phyloP scores from a whole-genome alignment of 2,888 invertebrate species.

The Synanthedon andrenaeformis region DNA sequence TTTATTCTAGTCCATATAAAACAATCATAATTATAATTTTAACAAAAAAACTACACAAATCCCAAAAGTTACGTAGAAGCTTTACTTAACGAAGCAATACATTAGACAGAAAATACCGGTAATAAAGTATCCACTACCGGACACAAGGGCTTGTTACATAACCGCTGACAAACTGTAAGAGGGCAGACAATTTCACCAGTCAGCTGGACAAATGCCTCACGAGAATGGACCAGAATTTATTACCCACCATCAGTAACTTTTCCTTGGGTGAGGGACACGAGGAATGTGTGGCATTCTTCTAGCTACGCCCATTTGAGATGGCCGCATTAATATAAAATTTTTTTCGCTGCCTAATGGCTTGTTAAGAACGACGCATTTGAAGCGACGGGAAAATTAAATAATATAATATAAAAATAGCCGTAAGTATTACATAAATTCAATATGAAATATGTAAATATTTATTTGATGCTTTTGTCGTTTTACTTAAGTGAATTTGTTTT shows the following conservation, averaged over 20 bases:
- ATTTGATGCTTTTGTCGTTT: too few relatives aligned
- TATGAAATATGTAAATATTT: not conserved
- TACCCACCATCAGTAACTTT: slow-evolving; percentile 35
- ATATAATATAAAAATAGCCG: too few relatives aligned
- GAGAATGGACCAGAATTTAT: slow-evolving; percentile 48
- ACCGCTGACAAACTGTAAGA: slow-evolving; percentile 20
- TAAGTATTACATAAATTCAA: not conserved
- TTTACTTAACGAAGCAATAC: not conserved
- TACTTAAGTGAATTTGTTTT: too few relatives aligned
- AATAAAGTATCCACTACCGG: slow-evolving; percentile 1
- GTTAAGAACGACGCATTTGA: not conserved
- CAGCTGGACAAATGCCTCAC: slow-evolving; percentile 47
- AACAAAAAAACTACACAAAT: too few relatives aligned
- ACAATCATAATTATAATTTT: too few relatives aligned
- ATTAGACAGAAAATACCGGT: not conserved
- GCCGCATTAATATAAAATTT: slow-evolving; percentile 12
- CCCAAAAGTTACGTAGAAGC: too few relatives aligned
- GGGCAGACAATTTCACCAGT: slow-evolving; percentile 24
- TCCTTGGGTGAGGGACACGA: slow-evolving; percentile 25
- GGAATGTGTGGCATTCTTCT: slow-evolving; percentile 27
- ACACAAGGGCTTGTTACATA: slow-evolving; percentile 3
- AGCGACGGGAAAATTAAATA: too few relatives aligned
- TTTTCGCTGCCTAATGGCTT: slow-evolving; percentile 5
- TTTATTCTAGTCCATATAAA: too few relatives aligned
- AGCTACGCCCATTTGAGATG: slow-evolving; percentile 9